Conservation (phyloP, 2,113 vertebrate genomes). For the Ellobius talpinus region DNA sequence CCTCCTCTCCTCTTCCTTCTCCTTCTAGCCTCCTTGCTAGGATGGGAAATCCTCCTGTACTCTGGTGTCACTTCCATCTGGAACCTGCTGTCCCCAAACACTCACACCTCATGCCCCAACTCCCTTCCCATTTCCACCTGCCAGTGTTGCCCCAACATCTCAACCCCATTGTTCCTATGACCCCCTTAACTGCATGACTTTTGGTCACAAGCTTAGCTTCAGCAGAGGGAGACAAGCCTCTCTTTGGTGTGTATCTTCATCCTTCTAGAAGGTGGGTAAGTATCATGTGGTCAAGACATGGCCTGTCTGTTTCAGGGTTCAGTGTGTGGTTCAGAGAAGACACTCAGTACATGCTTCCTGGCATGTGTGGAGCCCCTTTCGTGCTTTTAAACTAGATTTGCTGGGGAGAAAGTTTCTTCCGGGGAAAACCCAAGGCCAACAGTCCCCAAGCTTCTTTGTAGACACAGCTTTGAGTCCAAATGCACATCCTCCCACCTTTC, state of each 20-base stretch:
- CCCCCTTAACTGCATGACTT: accelerated
- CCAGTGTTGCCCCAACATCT: accelerated
- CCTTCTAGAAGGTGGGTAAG: not conserved
- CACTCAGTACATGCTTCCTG: not conserved
- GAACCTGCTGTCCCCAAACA: not conserved
- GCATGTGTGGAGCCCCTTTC: not conserved
- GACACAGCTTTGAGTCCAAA: not conserved
- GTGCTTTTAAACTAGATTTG: not conserved
- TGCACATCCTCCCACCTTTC: not conserved
- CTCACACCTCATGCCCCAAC: not conserved
- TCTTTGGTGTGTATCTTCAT: not conserved
- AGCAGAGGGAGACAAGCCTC: no score
- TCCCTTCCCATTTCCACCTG: not conserved
- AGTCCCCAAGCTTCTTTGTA: not conserved
- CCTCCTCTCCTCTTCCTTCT: accelerated
- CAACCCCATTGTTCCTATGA: no score
- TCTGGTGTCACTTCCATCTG: not conserved
- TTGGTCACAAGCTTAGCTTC: not conserved
- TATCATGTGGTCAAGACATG: not conserved
- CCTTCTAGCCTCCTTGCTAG: not conserved
- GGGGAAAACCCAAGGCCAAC: not conserved
- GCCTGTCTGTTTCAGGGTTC: not conserved
- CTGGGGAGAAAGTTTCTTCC: not conserved
- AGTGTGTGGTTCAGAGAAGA: not conserved
- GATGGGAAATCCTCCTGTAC: accelerated